Base-by-base conservation (phyloP, 2,888 invertebrate species). In the Cephus nigrinus region DNA sequence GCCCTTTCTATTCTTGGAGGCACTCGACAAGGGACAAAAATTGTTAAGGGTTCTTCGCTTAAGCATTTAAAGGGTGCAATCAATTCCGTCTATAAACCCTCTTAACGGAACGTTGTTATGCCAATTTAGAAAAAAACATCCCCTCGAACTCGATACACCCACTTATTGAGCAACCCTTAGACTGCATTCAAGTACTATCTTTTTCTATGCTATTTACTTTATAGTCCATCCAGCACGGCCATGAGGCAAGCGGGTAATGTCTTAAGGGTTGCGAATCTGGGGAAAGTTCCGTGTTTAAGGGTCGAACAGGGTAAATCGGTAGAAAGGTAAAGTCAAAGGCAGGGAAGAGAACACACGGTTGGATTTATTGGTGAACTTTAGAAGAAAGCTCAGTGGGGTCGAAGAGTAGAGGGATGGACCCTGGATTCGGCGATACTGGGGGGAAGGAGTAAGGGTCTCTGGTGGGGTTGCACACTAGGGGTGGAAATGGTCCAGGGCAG, bases 351-450 rank as follows among this genome's bases (percentile, higher is more conserved):
- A 80, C 75, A 77, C 75, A 69, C 69, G 69, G 78, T 78, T 77
- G 82, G 82, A 86, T 84, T 84, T 85, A 84, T 84, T 80, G 82
- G 74, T 79, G 75, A 85, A 86, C 81, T 86, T 86, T 84, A 76
- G 73, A 78, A 80, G 78, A 80, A 82, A 80, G 81, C 79, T 78
- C 35, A 73, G 75, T 32, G 76, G 68, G 32, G 68, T 79, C 34
- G 76, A 76, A 74, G 76, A 76, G 78, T 76, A 74, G 75, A 77
- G 75, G 75, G 73, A 76, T 76, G 34, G 78, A 73, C 78, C 72
- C 72, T 78, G 77, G 78, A 82, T 40, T 40, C 1, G 40, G 40
- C 40, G 40, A 40, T 40, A 40, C 40, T 2, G 30, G 32, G 69
- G 2, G 31, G 74, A 68, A 31, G 32, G 32, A 30, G 31, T 32